Percentiles rank a stretch among this genome's conserved stretches.
These are phyloP conservation scores for Diuraphis noxia DNA, from an alignment of 1,140 invertebrate species.

Conservation along the genomic window DNA sequence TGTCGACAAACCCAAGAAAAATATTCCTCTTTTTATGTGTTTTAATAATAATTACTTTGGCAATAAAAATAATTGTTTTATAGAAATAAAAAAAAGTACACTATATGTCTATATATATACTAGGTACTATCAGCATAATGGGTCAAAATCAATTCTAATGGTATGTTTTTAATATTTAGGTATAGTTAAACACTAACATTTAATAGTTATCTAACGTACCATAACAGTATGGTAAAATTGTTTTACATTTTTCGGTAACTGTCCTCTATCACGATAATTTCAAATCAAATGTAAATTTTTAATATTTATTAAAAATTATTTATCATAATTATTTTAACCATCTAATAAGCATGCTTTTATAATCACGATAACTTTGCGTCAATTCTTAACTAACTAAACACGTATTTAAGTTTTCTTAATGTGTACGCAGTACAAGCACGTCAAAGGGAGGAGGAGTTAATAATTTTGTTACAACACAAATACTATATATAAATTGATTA, in stretches of 20 bases:
- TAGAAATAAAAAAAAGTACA: background rate
- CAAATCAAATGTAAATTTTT: background rate
- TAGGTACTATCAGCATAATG: background rate
- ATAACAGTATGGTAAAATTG: background rate
- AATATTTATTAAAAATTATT: too few relatives aligned
- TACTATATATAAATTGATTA: too few relatives aligned
- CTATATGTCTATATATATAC: too few relatives aligned
- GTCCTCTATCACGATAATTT: background rate
- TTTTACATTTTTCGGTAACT: background rate
- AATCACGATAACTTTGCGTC: background rate
- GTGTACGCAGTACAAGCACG: too few relatives aligned
- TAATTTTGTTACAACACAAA: too few relatives aligned
- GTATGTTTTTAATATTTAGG: background rate
- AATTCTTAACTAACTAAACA: background rate
- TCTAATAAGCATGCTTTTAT: background rate
- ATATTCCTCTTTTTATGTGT: background rate
- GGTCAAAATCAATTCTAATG: background rate
- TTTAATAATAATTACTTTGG: background rate
- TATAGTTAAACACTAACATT: background rate
- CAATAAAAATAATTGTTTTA: background rate
- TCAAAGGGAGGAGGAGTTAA: too few relatives aligned
- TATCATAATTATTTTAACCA: too few relatives aligned
- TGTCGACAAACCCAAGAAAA: background rate
- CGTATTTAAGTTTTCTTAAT: background rate
- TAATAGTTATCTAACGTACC: background rate